Evolutionary conservation across 1,140 invertebrate species (phyloP), one percentile per base, ranked within the genome.

Genomic region (Drosophila obscura): DNA sequence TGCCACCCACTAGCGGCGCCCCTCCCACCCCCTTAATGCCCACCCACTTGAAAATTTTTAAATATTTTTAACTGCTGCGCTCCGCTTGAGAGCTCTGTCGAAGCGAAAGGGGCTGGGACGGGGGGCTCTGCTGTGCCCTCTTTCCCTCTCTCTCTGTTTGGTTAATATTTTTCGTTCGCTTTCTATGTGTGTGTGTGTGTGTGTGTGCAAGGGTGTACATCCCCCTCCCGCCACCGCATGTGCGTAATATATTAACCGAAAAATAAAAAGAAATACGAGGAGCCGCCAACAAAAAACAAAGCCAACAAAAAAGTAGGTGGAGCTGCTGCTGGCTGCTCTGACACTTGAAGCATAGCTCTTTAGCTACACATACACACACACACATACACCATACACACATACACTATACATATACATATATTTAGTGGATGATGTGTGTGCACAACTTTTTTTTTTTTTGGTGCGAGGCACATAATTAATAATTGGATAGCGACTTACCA

Each of bases 231-330:
- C 35, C 41, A 19, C 61, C 24, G 19, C 77, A 87, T 85, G 72
- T 81, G 78, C 82, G 82, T 87, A 88, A 87, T 87, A 81, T 79
- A 87, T 87, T 87, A 87, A 82, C 66, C 83, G 82, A 87, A 87
- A 63, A 58, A 75, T 51, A 56, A 55, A 58, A 43, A 57, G 60
- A 65, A 52, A 44, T 41, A 48, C 53, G 56, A 61, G 13, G 19
- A 19, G 15, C 39, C 55, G 16, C 61, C 59, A 41, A 26, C 41
- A 60, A 76, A 60, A 65, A 66, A 65, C 41, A 58, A 48, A 50
- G 44, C 22, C 49, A 49, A 39, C 58, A 66, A 72, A 73, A 73
- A 80, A 73, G 74, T 72, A 78, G 82, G 78, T 87, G 82, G 81
- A 87, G 81, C 81, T 71, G 55, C 35, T 19, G 19, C 22, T 55